Conservation (phyloP, 2,113 vertebrate genomes). For the Platichthys stellatus region DNA sequence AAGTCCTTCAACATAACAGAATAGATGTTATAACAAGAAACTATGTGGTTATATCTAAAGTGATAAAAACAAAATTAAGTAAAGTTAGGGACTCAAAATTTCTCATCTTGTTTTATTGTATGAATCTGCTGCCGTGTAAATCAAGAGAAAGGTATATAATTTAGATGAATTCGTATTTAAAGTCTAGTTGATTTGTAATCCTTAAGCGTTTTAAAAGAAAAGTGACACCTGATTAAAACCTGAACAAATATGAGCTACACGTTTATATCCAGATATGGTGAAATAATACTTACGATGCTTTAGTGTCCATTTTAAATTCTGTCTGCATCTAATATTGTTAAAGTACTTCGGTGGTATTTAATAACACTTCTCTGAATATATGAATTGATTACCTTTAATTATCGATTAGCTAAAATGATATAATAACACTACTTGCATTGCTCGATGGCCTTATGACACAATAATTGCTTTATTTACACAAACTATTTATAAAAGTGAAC, state of each 20-base stretch:
- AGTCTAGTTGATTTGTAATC: too few species aligned
- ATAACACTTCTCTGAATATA: too few species aligned
- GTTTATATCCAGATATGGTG: not conserved
- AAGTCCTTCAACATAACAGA: too few species aligned
- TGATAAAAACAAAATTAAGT: too few species aligned
- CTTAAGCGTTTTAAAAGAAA: not conserved
- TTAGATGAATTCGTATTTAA: not conserved
- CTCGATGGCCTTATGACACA: too few species aligned
- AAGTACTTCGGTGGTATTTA: not conserved
- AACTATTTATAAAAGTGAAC: not conserved
- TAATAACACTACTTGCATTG: too few species aligned
- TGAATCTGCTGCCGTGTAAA: too few species aligned
- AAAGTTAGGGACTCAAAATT: too few species aligned
- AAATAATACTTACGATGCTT: not conserved
- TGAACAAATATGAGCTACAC: not conserved
- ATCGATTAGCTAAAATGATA: not conserved
- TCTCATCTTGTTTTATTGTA: too few species aligned
- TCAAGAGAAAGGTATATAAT: too few species aligned
- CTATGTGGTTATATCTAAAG: too few species aligned
- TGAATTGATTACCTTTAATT: not conserved
- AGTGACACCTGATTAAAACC: not conserved
- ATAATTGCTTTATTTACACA: not conserved
- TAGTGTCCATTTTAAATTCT: not conserved
- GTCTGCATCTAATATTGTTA: not conserved
- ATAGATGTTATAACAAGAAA: too few species aligned